Conservation (phyloP, 2,888 invertebrate species). For the Homarus gammarus region DNA sequence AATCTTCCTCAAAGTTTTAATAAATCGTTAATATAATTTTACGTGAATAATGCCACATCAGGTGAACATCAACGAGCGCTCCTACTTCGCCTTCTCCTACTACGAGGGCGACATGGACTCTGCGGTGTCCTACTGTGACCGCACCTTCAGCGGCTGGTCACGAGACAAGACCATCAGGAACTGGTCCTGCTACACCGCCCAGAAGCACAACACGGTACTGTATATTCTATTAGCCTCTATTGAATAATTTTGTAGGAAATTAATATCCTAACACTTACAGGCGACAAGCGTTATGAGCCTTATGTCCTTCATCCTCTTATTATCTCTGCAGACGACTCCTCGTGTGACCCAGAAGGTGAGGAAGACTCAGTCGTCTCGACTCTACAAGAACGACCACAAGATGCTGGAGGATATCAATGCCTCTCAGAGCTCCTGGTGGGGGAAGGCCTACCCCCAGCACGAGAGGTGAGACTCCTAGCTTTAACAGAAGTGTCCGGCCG, state of each 20-base stretch:
- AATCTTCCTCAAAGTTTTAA: no score
- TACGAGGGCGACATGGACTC: conserved; percentile 77
- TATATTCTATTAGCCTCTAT: no score
- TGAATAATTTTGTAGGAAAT: no score
- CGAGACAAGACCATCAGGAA: conserved; percentile 80
- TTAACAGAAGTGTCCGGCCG: no score
- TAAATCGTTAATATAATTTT: no score
- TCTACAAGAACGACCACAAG: conserved; percentile 9
- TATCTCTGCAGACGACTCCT: conserved; percentile 31
- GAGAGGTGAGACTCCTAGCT: no score
- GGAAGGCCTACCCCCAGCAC: no score
- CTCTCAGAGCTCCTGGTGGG: no score
- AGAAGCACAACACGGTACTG: conserved; percentile 49
- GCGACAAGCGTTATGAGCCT: no score
- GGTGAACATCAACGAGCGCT: conserved; percentile 76
- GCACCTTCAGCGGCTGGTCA: conserved; percentile 80
- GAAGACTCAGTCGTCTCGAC: not conserved
- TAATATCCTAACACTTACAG: no score
- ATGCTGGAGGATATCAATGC: no score
- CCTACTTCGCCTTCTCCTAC: conserved; percentile 81
- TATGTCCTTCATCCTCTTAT: no score
- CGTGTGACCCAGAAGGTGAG: not conserved
- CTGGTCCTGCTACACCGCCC: conserved; percentile 80
- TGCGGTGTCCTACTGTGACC: conserved; percentile 78
- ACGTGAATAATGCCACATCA: conserved; percentile 55